phyloP scores from a whole-genome alignment of 2,797 vertebrate species.

The Benthosema pterotum region DNA sequence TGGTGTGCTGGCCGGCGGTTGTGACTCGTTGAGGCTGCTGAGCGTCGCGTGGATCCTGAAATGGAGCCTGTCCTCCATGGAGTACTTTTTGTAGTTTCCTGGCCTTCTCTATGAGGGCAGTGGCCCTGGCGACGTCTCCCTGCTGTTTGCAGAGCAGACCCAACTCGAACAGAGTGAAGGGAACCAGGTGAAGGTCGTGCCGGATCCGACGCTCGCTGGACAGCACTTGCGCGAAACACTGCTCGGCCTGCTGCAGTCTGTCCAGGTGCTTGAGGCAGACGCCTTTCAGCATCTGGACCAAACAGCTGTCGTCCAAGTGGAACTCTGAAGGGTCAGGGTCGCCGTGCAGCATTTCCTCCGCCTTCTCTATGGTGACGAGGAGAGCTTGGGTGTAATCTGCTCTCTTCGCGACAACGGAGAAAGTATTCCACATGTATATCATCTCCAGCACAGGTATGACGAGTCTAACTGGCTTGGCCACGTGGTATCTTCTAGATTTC shows the following conservation, averaged over 20 bases:
- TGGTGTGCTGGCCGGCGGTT: too few species aligned
- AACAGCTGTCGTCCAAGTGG: conserved; percentile 87
- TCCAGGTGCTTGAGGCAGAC: conserved; percentile 92
- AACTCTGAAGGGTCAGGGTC: conserved; percentile 82
- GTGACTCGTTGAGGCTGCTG: conserved; percentile 84
- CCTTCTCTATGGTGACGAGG: conserved; percentile 89
- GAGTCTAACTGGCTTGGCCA: conserved; percentile 79
- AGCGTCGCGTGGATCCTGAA: conserved; percentile 96
- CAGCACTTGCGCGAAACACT: conserved; percentile 91
- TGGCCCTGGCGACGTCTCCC: conserved; percentile 86
- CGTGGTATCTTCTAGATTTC: conserved; percentile 89
- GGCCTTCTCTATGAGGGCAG: conserved; percentile 87
- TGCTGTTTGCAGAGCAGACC: conserved; percentile 90
- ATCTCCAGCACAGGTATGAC: conserved; percentile 93
- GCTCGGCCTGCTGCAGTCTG: conserved; percentile 91
- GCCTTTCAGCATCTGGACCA: conserved; percentile 94
- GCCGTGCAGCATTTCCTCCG: conserved; percentile 83
- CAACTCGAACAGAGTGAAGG: conserved; percentile 91
- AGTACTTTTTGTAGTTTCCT: conserved; percentile 98
- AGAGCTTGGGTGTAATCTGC: conserved; percentile 87
- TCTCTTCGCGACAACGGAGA: conserved; percentile 87
- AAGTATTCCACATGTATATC: conserved; percentile 99
- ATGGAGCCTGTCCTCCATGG: conserved; percentile 95
- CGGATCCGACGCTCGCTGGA: conserved; percentile 90
- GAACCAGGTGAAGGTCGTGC: conserved; percentile 91